phyloP scores from a whole-genome alignment of 2,888 invertebrate species.

The Callyntrura guangdongensis region DNA sequence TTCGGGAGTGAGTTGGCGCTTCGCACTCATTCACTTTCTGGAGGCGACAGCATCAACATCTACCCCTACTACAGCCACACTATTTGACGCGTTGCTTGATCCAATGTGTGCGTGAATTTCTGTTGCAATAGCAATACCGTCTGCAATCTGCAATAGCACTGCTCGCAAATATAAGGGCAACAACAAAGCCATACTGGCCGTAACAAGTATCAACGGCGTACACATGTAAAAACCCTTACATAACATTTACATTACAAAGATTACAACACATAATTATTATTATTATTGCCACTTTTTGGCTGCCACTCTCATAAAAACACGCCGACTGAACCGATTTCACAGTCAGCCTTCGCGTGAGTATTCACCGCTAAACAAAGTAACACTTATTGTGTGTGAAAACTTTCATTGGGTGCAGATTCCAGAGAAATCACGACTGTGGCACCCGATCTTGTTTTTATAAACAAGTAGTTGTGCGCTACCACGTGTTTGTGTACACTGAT shows the following conservation, averaged over 20 bases:
- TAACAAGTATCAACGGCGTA: background rate
- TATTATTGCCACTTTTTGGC: no score
- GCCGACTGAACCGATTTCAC: no score
- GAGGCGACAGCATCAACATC: constrained; percentile 73
- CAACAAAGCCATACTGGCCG: background rate
- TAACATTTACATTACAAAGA: no score
- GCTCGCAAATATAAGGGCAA: background rate
- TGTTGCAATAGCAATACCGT: background rate
- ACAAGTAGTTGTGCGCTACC: background rate
- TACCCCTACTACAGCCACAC: constrained; percentile 1
- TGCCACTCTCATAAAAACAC: no score
- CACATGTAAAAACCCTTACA: constrained; percentile 13
- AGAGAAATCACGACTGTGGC: background rate
- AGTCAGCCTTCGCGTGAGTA: no score
- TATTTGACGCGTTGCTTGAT: constrained; percentile 46
- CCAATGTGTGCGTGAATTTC: background rate
- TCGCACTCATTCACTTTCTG: constrained; percentile 78
- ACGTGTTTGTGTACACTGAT: no score
- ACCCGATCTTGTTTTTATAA: no score
- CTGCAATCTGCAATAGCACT: background rate
- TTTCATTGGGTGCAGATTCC: no score
- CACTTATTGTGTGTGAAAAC: no score
- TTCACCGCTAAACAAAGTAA: no score
- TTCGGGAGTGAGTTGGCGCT: constrained; percentile 48
- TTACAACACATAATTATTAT: no score